Evolutionary conservation across 1,140 invertebrate genomes (phyloP), one percentile per base, ranked within the genome.

Genomic region (Theocolax elegans): DNA sequence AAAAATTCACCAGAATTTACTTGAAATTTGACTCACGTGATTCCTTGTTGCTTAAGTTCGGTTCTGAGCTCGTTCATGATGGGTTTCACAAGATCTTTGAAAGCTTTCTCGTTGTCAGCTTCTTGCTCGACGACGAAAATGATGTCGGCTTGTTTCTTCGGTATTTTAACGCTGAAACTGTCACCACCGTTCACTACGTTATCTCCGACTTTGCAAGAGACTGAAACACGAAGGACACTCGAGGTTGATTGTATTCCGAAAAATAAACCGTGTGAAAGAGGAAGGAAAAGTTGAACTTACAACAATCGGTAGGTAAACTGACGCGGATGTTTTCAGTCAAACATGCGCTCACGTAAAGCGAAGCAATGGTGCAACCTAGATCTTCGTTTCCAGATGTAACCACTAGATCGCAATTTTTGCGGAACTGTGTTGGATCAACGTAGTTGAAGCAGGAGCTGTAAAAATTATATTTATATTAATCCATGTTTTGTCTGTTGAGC

Each of bases 141-240:
- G 68, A 94, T 86, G 75, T 94, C 93, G 9, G 92, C 93, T 72
- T 92, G 86, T 65, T 91, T 92, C 46, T 86, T 87, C 1, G 92
- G 92, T 25, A 89, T 78, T 76, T 91, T 91, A 0, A 93, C 84
- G 46, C 88, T 89, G 77, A 92, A 92, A 21, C 80, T 84, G 29
- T 91, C 88, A 6, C 88, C 90, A 15, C 89, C 59, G 0, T 87
- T 76, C 19, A 87, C 75, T 17, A 86, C 81, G 68, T 88, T 77
- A 10, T 85, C 83, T 0, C 88, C 87, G 23, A 89, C 87, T 27
- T 83, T 85, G 79, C 93, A 94, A 63, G 85, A 85, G 3, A 77
- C 88, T 89, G 74, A 12, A 79, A 75, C 9, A 46, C 35, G 31
- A 49, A 38, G 54, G 15, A 54, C 9, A 51, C 0, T 66, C 12